Conservation (phyloP, 2,113 vertebrate genomes). For the Pipra filicauda region DNA sequence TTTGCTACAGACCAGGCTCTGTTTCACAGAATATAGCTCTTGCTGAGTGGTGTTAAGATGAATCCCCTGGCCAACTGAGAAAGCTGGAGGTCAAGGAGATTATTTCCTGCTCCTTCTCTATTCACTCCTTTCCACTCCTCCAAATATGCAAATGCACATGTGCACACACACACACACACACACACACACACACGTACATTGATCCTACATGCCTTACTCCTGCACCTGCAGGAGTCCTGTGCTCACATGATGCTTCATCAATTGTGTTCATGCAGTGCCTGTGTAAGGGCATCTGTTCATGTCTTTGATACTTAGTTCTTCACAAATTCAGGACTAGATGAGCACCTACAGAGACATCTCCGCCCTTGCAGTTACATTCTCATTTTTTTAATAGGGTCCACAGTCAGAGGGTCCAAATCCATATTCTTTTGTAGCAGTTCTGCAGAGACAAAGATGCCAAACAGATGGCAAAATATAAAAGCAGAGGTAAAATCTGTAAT, state of each 20-base stretch:
- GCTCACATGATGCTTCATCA: neutral
- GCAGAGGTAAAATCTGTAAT: neutral
- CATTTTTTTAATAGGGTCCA: neutral
- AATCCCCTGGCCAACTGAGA: neutral
- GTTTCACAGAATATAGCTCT: neutral
- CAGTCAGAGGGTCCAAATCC: neutral
- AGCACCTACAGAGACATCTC: neutral
- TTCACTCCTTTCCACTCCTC: neutral
- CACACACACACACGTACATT: rapidly evolving
- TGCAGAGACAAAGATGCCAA: neutral
- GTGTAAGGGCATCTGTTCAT: neutral
- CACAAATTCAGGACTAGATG: neutral
- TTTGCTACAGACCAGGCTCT: neutral
- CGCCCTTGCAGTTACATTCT: neutral
- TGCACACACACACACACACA: rapidly evolving
- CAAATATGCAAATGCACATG: rapidly evolving
- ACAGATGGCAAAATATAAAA: neutral
- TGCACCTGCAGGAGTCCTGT: neutral
- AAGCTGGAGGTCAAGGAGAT: neutral
- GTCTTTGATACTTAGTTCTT: neutral
- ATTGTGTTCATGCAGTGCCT: rapidly evolving
- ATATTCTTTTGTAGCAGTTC: neutral
- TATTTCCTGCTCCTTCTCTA: neutral
- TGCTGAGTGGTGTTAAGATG: neutral
- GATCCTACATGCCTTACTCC: neutral